These are phyloP conservation scores for Sepiola atlantica DNA, from an alignment of 2,888 invertebrate genomes.

Conservation along the genomic window DNA sequence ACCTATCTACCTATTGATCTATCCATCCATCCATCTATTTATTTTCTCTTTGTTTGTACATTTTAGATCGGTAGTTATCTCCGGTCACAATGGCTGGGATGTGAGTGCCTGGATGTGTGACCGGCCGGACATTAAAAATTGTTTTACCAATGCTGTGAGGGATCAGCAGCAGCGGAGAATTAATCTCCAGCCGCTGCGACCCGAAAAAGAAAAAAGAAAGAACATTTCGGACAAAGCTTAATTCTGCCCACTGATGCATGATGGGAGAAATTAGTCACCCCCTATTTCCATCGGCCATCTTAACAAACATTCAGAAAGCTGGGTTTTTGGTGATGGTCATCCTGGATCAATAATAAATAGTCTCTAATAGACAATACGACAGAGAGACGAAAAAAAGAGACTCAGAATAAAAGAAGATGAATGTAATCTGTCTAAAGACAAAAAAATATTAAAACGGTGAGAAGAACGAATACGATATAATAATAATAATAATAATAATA, in stretches of 20 bases:
- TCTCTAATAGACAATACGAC: not conserved
- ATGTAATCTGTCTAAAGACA: not conserved
- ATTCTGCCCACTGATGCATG: constrained; percentile 18
- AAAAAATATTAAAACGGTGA: not conserved
- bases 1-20: not conserved
- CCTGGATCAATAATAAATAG: not conserved
- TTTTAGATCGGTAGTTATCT: not conserved
- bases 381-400: too few relatives aligned
- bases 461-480: not conserved
- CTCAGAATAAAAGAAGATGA: not conserved
- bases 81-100: not conserved
- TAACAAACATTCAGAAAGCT: not conserved
- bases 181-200: not conserved
- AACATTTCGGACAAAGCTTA: not conserved
- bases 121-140: constrained; percentile 11
- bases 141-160: not conserved
- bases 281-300: not conserved
- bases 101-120: not conserved
- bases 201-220: not conserved
- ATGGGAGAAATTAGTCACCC: not conserved
- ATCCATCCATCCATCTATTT: not conserved
- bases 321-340: not conserved
- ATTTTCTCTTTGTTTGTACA: too few relatives aligned
- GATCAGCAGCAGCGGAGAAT: constrained; percentile 19
- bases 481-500: too few relatives aligned